Conservation (phyloP, 1,140 invertebrate species). For the Sesamia nonagrioides region DNA sequence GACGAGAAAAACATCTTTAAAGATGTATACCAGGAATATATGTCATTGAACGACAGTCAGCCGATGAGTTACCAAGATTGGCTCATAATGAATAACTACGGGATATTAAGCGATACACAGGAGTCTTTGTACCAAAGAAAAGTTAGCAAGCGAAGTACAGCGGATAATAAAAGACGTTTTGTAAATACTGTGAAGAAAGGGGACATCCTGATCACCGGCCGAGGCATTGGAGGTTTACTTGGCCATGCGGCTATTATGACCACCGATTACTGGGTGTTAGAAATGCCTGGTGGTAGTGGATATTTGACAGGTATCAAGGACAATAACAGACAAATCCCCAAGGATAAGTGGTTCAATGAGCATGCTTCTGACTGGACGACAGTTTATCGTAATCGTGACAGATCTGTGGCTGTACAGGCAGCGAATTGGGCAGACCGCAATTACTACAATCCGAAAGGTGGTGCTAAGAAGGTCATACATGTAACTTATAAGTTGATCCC, state of each 20-base stretch:
- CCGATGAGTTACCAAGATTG: constrained; percentile 73
- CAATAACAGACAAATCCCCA: constrained; percentile 69
- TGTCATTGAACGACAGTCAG: constrained; percentile 61
- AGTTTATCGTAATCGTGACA: constrained; percentile 67
- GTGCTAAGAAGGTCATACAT: constrained; percentile 66
- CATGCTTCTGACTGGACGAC: constrained; percentile 73
- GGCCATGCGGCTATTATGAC: constrained; percentile 75
- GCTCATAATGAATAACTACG: constrained; percentile 75
- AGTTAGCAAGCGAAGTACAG: constrained; percentile 70
- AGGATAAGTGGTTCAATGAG: constrained; percentile 70
- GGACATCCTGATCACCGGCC: constrained; percentile 72
- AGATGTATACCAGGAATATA: constrained; percentile 65
- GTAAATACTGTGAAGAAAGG: constrained; percentile 73
- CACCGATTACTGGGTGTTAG: constrained; percentile 70
- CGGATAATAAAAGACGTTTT: constrained; percentile 72
- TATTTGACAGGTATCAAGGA: constrained; percentile 63
- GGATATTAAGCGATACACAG: constrained; percentile 69
- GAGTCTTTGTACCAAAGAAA: constrained; percentile 73
- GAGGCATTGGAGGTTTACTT: constrained; percentile 66
- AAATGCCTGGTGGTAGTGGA: constrained; percentile 69
- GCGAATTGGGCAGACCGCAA: constrained; percentile 69
- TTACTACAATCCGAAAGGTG: constrained; percentile 70
- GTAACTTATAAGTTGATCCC: constrained; percentile 66
- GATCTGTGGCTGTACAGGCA: constrained; percentile 56
- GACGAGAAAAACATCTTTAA: constrained; percentile 69